Evolutionary conservation across 1,140 invertebrate species (phyloP), one percentile per base, ranked within the genome.

Genomic region (Achroia grisella): DNA sequence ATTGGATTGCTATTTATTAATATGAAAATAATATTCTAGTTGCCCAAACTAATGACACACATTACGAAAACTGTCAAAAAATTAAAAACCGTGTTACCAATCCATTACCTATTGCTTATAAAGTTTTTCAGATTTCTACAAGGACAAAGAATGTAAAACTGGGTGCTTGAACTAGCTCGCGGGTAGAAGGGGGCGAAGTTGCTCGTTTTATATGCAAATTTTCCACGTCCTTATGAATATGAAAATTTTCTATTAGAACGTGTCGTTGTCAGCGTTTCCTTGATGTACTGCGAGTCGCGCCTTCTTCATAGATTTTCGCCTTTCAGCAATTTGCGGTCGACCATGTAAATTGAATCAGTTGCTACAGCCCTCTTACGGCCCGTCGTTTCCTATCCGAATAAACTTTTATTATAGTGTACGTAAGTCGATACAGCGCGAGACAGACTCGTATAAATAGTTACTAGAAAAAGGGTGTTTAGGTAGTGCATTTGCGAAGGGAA

Each of bases 161-260:
- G 48, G 60, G 61, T 58, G 50, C 65, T 71, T 57, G 52, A 61
- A 54, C 52, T 53, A 53, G 48, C 23, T 27, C 50, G 45, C 48
- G 39, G 60, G 50, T 54, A 37, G 48, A 39, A 35, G 52, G 48
- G 60, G 49, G 51, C 63, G 56, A 67, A 72, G 70, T 70, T 70
- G 71, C 77, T 84, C 77, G 80, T 84, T 84, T 82, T 84, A 75
- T 78, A 84, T 84, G 80, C 72, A 80, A 81, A 84, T 84, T 63
- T 59, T 50, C 69, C 54, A 72, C 77, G 72, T 80, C 68, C 80
- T 85, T 85, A 85, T 85, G 81, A 85, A 85, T 85, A 85, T 85
- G 81, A 85, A 81, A 82, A 85, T 82, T 85, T 85, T 85, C 81
- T 85, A 85, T 85, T 79, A 85, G 77, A 80, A 76, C 73, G 67